Evolutionary conservation across 2,113 vertebrate genomes (phyloP), one percentile per base, ranked within the genome.

Genomic region (Pelusios castaneus): DNA sequence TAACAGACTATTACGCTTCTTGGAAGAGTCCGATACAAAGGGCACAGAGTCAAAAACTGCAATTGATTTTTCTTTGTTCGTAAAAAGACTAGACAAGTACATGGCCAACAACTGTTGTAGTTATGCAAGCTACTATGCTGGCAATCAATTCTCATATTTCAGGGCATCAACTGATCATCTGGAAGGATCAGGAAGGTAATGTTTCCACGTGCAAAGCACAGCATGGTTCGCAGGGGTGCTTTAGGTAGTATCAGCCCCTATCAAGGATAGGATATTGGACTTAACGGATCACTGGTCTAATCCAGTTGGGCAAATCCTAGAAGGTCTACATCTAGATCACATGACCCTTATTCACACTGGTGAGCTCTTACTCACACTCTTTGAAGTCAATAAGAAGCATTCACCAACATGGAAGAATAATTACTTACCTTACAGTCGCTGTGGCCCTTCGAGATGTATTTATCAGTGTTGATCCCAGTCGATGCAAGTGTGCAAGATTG

Each of bases 31-130:
- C 89, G 96, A 96, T 95, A 94, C 0, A 24, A 92, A 96, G 97
- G 97, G 96, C 94, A 97, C 94, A 86, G 94, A 97, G 95, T 97
- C 95, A 95, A 94, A 94, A 92, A 90, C 89, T 90, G 87, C 92
- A 96, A 93, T 88, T 80, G 94, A 92, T 58, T 88, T 92, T 82
- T 94, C 78, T 91, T 90, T 89, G 76, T 94, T 95, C 87, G 9
- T 38, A 70, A 94, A 93, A 90, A 96, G 91, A 51, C 95, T 78
- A 60, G 10, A 51, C 86, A 94, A 96, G 96, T 95, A 95, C 92
- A 93, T 93, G 93, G 85, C 91, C 95, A 96, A 43, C 89, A 91
- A 94, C 87, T 89, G 89, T 10, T 89, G 67, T 31, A 96, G 80
- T 94, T 97, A 92, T 89, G 90, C 91, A 96, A 97, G 80, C 95